phyloP scores from a whole-genome alignment of 2,113 vertebrate species.

The Romanogobio albipinnatus region DNA sequence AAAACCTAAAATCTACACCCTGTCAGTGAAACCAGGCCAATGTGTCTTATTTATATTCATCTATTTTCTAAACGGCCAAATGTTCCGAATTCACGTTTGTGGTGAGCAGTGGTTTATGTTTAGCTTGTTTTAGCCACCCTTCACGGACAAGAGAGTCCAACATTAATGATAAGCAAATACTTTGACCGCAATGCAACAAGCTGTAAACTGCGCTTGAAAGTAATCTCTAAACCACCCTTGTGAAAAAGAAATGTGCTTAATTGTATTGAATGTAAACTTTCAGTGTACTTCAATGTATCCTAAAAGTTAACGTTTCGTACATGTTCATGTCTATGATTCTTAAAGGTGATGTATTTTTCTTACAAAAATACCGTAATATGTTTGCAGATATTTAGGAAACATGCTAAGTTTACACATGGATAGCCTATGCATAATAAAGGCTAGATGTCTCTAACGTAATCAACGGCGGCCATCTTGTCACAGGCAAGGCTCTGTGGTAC shows the following conservation, averaged over 20 bases:
- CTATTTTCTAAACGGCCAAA: neutral
- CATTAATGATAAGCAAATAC: neutral
- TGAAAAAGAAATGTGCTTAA: neutral
- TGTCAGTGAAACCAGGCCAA: no score
- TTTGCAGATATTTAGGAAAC: no score
- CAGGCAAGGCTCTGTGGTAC: no score
- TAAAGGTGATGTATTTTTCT: no score
- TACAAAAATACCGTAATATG: no score
- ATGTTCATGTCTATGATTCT: neutral
- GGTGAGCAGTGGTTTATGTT: constrained; percentile 1
- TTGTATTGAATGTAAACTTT: neutral
- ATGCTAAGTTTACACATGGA: no score
- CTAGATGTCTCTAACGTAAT: no score
- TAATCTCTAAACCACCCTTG: neutral
- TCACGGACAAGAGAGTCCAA: neutral
- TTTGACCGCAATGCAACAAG: neutral
- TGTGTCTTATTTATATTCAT: no score
- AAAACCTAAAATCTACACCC: no score
- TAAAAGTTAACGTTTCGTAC: neutral
- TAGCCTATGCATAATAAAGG: no score
- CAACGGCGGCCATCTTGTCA: no score
- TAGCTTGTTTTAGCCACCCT: neutral
- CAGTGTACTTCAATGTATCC: neutral
- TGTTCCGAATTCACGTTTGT: neutral
- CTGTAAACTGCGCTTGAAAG: neutral